Percentiles rank a stretch among this genome's conserved stretches.
phyloP scores from a whole-genome alignment of 2,113 vertebrate species.

The Mystacornis crossleyi region DNA sequence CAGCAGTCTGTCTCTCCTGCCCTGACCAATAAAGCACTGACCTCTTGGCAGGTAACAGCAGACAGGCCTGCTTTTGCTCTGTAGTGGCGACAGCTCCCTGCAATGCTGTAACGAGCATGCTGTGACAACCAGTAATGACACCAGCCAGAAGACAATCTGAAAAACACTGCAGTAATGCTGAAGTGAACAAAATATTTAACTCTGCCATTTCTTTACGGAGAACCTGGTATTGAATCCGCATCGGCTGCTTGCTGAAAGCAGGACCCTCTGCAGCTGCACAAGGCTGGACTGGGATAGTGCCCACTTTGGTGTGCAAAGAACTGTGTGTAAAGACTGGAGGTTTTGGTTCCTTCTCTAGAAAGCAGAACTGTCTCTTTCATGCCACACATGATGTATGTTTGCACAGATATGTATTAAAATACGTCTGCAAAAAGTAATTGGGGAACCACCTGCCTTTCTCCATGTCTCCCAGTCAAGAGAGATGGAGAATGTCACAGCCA shows the following conservation, averaged over 20 bases:
- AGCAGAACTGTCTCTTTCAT: not conserved
- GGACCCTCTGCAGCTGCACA: not conserved
- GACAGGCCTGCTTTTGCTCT: not conserved
- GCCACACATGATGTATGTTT: not conserved
- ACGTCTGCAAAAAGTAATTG: not conserved
- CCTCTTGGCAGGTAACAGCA: not conserved
- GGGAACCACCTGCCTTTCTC: not conserved
- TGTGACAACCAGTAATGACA: constrained; percentile 9
- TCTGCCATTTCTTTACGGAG: not conserved
- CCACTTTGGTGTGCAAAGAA: not conserved
- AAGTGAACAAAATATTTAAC: not conserved
- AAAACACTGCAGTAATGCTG: not conserved
- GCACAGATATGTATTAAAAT: not conserved
- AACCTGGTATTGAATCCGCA: not conserved
- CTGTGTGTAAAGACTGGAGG: not conserved
- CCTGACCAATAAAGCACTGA: not conserved
- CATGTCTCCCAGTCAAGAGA: not conserved
- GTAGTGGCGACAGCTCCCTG: not conserved
- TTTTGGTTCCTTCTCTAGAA: not conserved
- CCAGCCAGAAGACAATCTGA: not conserved
- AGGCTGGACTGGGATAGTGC: not conserved
- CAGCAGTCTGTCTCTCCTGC: not conserved
- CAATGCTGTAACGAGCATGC: not conserved
- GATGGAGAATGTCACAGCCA: not conserved
- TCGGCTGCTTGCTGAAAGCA: not conserved